Evolutionary conservation across 2,797 vertebrate species (phyloP), one percentile per base, ranked within the genome.

Genomic region (Holocentrus rufus): DNA sequence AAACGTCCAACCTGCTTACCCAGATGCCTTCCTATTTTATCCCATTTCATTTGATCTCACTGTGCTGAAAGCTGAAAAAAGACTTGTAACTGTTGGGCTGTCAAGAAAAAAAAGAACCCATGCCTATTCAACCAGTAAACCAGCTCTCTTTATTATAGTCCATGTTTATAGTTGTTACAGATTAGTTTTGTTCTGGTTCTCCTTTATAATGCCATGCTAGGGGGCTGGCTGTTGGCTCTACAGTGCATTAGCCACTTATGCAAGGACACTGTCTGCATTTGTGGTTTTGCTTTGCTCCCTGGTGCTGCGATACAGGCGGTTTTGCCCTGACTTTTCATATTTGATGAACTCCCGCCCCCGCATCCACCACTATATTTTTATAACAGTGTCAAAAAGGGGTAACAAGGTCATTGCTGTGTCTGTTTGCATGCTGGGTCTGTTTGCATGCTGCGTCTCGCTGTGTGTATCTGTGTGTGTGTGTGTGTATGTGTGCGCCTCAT

Each of bases 361-460:
- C 23, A 20, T n/a, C 69, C 53, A 1, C 30, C 52, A 5, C 14
- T n/a, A 22, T 47, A 23, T 50, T 30, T 56, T n/a, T 78, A 25
- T 54, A 57, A 57, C 13, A 1, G 2, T 77, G 75, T 83, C 80
- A 67, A 76, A 68, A 69, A 69, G 66, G 62, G 67, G 52, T 47
- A 84, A 69, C 50, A 0, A 73, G 82, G 89, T 83, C 77, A 70
- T 65, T 73, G 71, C 74, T 78, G 62, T 63, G 59, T 79, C 49
- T 82, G 76, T 79, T 85, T 88, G 76, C 86, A 80, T 81, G 81
- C 83, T 87, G 85, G 46, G 73, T 87, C 64, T 86, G 81, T 89
- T 84, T 85, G 77, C 81, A 82, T 83, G 83, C 85, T 86, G 77
- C 36, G 77, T 52, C 10, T 4, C 66, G 68, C 11, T 65, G 7